phyloP scores from a whole-genome alignment of 1,140 invertebrate species.

The Watersipora subatra region DNA sequence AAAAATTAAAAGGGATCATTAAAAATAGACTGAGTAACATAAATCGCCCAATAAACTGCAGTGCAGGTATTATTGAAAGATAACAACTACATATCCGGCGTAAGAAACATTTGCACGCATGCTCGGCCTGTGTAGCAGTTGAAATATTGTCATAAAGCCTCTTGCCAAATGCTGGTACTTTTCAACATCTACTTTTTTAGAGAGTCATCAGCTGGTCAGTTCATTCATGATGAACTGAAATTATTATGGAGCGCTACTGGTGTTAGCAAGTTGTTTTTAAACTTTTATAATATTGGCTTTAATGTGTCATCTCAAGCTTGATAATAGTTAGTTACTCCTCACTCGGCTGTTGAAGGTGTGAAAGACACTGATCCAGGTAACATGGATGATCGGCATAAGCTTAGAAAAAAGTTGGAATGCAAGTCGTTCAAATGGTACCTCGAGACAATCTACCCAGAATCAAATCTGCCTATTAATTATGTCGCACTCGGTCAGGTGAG shows the following conservation, averaged over 20 bases:
- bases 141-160: no score
- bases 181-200: no score
- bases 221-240: not conserved
- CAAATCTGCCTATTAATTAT: conserved; percentile 90
- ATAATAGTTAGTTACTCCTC: no score
- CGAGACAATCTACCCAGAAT: conserved; percentile 79
- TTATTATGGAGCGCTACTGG: not conserved
- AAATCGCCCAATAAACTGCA: no score
- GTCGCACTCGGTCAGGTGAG: conserved; percentile 86
- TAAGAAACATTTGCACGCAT: no score
- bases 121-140: no score
- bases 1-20: no score
- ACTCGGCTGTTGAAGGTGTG: conserved; percentile 24
- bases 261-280: not conserved
- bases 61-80: no score
- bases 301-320: no score
- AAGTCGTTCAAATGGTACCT: conserved; percentile 92
- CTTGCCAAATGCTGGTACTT: no score
- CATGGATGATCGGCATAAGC: conserved; percentile 52
- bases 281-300: not conserved
- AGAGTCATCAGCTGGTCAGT: not conserved
- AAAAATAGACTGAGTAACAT: no score
- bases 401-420: conserved; percentile 64
- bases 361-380: conserved; percentile 62
- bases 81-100: no score